Evolutionary conservation across 2,888 invertebrate genomes (phyloP).

Genomic region (Lacanobia oleracea): DNA sequence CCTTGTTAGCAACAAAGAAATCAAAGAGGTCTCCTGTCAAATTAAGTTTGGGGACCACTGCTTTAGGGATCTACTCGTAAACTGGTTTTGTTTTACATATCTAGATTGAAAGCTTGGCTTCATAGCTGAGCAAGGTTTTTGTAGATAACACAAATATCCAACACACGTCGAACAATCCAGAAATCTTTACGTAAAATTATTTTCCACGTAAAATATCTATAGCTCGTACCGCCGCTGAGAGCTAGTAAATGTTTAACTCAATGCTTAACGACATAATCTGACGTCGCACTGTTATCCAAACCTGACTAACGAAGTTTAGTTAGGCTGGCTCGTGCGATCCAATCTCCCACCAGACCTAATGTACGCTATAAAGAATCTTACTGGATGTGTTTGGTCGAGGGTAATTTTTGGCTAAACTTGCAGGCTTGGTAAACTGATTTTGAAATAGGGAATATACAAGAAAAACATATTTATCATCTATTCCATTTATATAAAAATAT

Average conservation of each 20-base stretch:
- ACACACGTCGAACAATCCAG: background rate
- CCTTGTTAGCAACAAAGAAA: no score
- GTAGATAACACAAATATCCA: background rate
- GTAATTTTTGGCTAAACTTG: background rate
- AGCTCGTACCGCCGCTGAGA: conserved; percentile 11
- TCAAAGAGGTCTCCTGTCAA: no score
- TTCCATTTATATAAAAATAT: no score
- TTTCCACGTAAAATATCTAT: background rate
- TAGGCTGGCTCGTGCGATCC: conserved; percentile 82
- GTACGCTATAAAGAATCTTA: conserved; percentile 41
- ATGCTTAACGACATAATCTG: conserved; percentile 74
- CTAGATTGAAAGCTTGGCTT: conserved; percentile 50
- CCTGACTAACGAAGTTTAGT: conserved; percentile 86
- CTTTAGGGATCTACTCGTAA: no score
- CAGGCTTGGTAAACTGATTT: no score
- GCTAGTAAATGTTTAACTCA: conserved; percentile 62
- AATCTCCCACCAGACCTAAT: conserved; percentile 79
- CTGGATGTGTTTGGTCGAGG: conserved; percentile 56
- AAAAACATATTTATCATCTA: no score
- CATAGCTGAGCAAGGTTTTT: conserved; percentile 2
- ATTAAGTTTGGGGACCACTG: no score
- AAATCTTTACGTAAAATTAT: background rate
- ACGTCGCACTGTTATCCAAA: conserved; percentile 78
- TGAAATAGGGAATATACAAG: no score
- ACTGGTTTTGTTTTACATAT: conserved; percentile 53